These are phyloP conservation scores for Gonioctena quinquepunctata DNA, from an alignment of 1,140 invertebrate species.

Conservation along the genomic window DNA sequence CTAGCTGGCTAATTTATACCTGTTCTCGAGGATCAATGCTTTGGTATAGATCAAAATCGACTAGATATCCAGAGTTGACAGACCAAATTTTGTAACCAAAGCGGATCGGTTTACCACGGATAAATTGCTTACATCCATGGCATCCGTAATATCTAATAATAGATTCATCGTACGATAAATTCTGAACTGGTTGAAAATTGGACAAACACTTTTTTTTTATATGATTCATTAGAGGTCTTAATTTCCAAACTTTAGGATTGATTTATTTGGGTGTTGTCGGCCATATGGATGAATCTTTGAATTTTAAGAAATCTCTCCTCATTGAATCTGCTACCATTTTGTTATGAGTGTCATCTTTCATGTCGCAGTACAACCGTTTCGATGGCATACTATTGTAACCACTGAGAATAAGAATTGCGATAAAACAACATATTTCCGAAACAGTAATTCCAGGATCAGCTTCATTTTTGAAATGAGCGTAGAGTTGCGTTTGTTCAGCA, in stretches of 20 bases:
- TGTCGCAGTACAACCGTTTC: not conserved
- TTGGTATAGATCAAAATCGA: slow-evolving; percentile 46
- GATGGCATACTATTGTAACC: not conserved
- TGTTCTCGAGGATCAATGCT: slow-evolving; percentile 31
- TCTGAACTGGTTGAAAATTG: too few species aligned
- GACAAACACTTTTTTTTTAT: slow-evolving; percentile 22
- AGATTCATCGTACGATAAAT: slow-evolving; percentile 28
- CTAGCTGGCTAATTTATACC: slow-evolving; percentile 31
- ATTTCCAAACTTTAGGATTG: not conserved
- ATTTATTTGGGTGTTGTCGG: not conserved
- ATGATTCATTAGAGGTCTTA: not conserved
- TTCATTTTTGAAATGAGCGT: not conserved
- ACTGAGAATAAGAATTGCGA: not conserved
- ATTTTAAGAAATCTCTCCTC: not conserved
- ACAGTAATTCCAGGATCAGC: not conserved
- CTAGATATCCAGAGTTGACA: slow-evolving; percentile 26
- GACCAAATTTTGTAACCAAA: slow-evolving; percentile 40
- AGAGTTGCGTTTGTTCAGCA: not conserved
- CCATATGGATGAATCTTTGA: slow-evolving; percentile 13
- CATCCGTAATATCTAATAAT: slow-evolving; percentile 45
- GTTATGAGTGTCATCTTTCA: not conserved
- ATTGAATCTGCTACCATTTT: not conserved
- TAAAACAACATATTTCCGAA: not conserved
- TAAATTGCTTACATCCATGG: too few species aligned
- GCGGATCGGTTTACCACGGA: slow-evolving; percentile 38